These are phyloP conservation scores for Ochropleura plecta DNA, from an alignment of 2,888 invertebrate species.

Conservation along the genomic window DNA sequence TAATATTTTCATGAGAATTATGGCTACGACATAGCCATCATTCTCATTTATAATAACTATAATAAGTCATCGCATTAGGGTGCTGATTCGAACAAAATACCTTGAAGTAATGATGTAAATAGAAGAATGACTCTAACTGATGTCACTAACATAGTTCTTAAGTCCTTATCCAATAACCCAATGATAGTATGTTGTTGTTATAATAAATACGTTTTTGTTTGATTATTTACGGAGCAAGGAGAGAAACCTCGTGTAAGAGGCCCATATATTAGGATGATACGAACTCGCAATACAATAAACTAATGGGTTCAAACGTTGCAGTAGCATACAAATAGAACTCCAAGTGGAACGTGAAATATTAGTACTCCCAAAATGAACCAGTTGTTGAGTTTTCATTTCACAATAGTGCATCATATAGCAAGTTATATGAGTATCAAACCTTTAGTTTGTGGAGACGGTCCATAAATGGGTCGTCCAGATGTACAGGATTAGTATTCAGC, in stretches of 20 bases:
- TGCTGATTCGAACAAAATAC: no score
- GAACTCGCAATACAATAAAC: slow-evolving; percentile 58
- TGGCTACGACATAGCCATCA: not conserved
- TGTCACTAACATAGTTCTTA: no score
- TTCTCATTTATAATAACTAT: not conserved
- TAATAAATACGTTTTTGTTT: no score
- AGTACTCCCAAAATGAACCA: slow-evolving; percentile 54
- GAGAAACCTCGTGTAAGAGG: slow-evolving; percentile 39
- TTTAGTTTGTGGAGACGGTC: slow-evolving; percentile 13
- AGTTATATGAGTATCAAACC: slow-evolving; percentile 7
- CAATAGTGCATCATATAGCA: slow-evolving; percentile 42
- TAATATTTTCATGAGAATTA: slow-evolving; percentile 8
- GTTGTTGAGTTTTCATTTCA: slow-evolving; percentile 41
- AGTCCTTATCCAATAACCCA: no score
- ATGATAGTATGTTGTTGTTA: no score
- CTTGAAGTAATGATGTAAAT: no score
- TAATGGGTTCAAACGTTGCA: slow-evolving; percentile 58
- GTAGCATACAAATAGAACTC: slow-evolving; percentile 60
- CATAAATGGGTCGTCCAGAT: slow-evolving; percentile 41
- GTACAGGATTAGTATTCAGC: slow-evolving; percentile 48
- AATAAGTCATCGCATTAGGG: no score
- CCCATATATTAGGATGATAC: slow-evolving; percentile 61
- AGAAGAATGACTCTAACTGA: no score
- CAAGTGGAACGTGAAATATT: slow-evolving; percentile 64
- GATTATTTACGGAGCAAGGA: slow-evolving; percentile 10